Percentiles rank a stretch among this genome's conserved stretches.
phyloP scores from a whole-genome alignment of 2,113 vertebrate species.

The Muscicapa adusta region DNA sequence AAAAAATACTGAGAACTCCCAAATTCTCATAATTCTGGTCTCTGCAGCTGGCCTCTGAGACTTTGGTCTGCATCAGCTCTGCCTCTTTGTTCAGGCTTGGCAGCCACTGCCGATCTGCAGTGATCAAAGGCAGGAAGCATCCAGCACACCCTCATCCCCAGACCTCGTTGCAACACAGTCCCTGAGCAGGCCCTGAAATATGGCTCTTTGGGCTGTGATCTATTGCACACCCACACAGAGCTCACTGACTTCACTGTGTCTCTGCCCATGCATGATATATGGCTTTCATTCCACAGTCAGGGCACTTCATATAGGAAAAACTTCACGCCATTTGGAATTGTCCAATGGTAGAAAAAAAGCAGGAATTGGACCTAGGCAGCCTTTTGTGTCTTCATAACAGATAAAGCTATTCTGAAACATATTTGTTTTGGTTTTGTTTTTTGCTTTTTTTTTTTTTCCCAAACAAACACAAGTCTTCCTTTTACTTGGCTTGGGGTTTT shows the following conservation, averaged over 20 bases:
- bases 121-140: constrained; percentile 47
- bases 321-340: background rate
- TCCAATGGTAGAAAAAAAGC: background rate
- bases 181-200: background rate
- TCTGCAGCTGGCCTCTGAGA: background rate
- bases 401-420: background rate
- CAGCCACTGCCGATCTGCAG: background rate
- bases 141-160: background rate
- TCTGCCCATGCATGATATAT: background rate
- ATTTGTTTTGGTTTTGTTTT: background rate
- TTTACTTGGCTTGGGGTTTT: background rate
- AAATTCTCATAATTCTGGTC: background rate
- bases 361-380: background rate
- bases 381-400: background rate
- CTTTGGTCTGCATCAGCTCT: background rate
- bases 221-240: background rate
- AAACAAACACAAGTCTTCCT: background rate
- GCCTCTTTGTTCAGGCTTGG: constrained; percentile 28
- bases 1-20: background rate
- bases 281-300: background rate
- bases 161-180: background rate
- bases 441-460: background rate
- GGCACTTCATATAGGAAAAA: background rate
- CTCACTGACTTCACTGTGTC: background rate
- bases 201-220: background rate